These are phyloP conservation scores for Mixornis gularis DNA, from an alignment of 2,113 vertebrate genomes.

Conservation along the genomic window DNA sequence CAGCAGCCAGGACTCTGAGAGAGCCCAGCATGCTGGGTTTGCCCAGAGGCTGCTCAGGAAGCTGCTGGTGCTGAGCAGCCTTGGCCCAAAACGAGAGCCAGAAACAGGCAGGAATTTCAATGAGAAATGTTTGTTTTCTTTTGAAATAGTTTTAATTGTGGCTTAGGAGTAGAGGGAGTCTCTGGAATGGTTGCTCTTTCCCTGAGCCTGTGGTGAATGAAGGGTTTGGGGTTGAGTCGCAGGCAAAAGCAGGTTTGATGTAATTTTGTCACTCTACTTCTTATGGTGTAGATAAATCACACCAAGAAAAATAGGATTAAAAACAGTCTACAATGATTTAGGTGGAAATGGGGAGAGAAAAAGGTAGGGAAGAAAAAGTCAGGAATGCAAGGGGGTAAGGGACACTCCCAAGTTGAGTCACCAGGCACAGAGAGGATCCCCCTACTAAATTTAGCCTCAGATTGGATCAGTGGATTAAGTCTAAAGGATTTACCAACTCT, in stretches of 20 bases:
- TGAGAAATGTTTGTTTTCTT: slow-evolving; percentile 25
- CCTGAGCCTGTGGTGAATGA: background rate
- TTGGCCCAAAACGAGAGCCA: background rate
- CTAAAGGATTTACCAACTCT: background rate
- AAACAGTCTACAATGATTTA: background rate
- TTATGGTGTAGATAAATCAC: background rate
- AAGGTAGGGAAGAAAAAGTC: background rate
- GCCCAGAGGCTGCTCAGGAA: background rate
- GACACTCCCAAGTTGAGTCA: background rate
- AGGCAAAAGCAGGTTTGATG: background rate
- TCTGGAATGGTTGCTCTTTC: background rate
- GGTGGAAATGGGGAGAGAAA: background rate
- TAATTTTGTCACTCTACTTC: background rate
- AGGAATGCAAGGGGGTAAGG: background rate
- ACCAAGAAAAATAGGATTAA: background rate
- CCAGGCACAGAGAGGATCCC: background rate
- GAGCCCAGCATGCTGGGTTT: background rate
- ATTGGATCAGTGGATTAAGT: background rate
- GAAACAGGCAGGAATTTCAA: background rate
- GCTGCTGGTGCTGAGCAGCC: background rate
- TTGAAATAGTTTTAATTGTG: slow-evolving; percentile 22
- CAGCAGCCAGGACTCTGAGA: accelerated
- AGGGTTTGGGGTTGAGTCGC: background rate
- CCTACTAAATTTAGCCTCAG: background rate
- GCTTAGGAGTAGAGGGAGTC: background rate